Conservation (phyloP, 2,797 vertebrate genomes). For the Halcyon chelicuti region DNA sequence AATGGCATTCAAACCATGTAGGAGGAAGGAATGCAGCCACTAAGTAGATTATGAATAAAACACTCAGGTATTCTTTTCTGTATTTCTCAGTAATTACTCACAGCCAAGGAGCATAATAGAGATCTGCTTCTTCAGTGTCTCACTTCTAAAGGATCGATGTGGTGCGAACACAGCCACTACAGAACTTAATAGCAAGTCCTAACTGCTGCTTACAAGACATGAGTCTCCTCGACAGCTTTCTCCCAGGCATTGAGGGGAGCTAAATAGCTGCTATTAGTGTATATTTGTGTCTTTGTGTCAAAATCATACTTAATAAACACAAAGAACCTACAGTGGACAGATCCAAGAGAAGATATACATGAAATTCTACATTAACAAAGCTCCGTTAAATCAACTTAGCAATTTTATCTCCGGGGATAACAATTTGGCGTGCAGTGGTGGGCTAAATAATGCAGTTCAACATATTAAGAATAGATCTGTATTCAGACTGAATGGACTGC, state of each 20-base stretch:
- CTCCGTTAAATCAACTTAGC: constrained; percentile 3
- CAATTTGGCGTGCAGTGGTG: background rate
- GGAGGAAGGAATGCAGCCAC: background rate
- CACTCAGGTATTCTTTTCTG: background rate
- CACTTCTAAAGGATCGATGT: background rate
- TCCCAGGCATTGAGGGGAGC: background rate
- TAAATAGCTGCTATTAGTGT: background rate
- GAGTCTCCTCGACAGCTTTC: background rate
- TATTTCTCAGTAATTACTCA: constrained; percentile 7
- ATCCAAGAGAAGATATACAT: background rate
- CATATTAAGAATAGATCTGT: background rate
- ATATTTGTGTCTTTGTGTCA: background rate
- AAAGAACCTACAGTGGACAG: background rate
- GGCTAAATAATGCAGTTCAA: constrained; percentile 30
- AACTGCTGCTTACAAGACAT: background rate
- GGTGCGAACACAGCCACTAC: background rate
- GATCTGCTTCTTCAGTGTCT: background rate
- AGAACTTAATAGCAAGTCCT: background rate
- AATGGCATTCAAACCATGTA: background rate
- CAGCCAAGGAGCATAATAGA: background rate
- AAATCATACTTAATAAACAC: background rate
- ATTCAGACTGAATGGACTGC: background rate
- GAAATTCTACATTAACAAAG: constrained; percentile 10
- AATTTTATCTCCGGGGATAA: constrained; percentile 14
- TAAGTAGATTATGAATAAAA: background rate